Evolutionary conservation across 2,797 vertebrate genomes (phyloP), one percentile per base, ranked within the genome.

Genomic region (Epinephelus coioides): DNA sequence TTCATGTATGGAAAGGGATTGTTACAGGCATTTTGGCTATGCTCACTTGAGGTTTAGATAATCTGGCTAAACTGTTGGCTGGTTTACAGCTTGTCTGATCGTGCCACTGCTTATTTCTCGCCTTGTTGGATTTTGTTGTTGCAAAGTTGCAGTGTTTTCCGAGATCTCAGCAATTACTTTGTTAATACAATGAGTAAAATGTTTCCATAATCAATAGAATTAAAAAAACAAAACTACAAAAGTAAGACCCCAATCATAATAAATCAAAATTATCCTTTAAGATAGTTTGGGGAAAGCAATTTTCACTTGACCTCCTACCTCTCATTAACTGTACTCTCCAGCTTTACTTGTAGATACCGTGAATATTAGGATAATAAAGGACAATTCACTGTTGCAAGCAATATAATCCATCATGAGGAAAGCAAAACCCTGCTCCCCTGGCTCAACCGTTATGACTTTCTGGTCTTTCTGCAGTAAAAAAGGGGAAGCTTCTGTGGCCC

Each of bases 391-490:
- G 43, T 76, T 14, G 15, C 78, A 72, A 87, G 81, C 77, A 81
- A 69, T 69, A 63, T 72, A 55, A 72, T 78, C 59, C 66, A 57
- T 87, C 19, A 62, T 80, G 50, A 51, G 66, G 50, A 76, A 17
- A 76, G 66, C 76, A 69, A 62, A 84, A 59, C 18, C 30, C 53
- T 14, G 50, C 57, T 83, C 55, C 65, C 55, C 9, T 78, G 71
- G 72, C 63, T 72, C 71, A 53, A 51, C 59, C 14, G 1, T 64
- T 73, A 49, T 60, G 43, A 68, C 56, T 73, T 66, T 57, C 62
- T 85, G 51, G 67, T 75, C 69, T 63, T 69, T 69, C 47, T 73
- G 55, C 72, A 77, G 61, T 59, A 47, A 65, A 75, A 74, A 21
- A 40, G 14, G 13, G 3, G 40, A n/a, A 44, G 14, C 38, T 69